These are phyloP conservation scores for Andricus grossulariae DNA, from an alignment of 1,140 invertebrate species.

Conservation along the genomic window DNA sequence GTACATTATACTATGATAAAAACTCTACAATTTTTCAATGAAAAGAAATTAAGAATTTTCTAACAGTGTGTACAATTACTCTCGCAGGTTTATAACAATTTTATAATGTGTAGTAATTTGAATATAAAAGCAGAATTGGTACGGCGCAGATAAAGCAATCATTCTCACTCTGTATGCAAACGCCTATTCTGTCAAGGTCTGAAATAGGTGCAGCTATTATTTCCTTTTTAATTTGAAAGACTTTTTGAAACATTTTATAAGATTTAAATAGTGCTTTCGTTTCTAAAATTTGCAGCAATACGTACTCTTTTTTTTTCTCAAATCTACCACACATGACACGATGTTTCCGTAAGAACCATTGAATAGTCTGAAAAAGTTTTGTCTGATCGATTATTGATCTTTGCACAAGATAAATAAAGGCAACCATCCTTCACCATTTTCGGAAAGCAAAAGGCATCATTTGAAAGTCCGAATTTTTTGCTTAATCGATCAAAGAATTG, in stretches of 20 bases:
- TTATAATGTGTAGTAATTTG: too few relatives aligned
- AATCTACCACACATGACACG: neutral
- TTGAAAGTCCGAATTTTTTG: neutral
- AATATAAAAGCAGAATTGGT: neutral
- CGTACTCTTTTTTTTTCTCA: neutral
- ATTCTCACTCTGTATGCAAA: neutral
- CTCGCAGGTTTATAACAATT: too few relatives aligned
- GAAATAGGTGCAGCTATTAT: too few relatives aligned
- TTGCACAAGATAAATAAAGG: neutral
- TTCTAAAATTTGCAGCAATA: neutral
- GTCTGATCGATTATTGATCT: too few relatives aligned
- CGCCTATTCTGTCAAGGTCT: too few relatives aligned
- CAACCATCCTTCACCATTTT: neutral
- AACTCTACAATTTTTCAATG: too few relatives aligned
- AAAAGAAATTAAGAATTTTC: too few relatives aligned
- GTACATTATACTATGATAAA: too few relatives aligned
- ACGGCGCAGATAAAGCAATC: neutral
- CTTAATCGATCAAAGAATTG: conserved; percentile 40
- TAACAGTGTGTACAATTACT: too few relatives aligned
- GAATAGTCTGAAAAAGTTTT: neutral
- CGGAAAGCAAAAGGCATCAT: neutral
- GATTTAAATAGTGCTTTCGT: neutral
- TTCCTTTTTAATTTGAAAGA: neutral
- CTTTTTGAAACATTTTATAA: neutral
- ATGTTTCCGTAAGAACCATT: too few relatives aligned